Percentiles rank a stretch among this genome's conserved stretches.
phyloP scores from a whole-genome alignment of 2,113 vertebrate genomes.

The Hemichromis elongatus region DNA sequence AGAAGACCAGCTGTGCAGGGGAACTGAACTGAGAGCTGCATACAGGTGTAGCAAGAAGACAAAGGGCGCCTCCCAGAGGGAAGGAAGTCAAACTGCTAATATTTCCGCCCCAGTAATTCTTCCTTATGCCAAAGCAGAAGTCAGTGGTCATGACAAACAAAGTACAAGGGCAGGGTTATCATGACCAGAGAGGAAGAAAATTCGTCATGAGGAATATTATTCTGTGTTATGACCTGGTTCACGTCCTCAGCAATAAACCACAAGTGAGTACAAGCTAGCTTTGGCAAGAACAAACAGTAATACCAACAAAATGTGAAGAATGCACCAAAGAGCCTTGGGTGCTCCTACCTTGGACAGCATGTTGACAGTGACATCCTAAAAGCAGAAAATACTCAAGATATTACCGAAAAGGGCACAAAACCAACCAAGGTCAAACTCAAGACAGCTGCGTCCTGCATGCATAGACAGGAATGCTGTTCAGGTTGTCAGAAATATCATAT shows the following conservation, averaged over 20 bases:
- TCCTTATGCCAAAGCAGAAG: conserved; percentile 6
- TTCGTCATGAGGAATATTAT: conserved; percentile 20
- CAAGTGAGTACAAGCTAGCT: background rate
- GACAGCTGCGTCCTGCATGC: conserved; percentile 16
- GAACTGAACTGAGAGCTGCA: background rate
- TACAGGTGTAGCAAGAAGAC: conserved; percentile 50
- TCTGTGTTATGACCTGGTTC: conserved; percentile 22
- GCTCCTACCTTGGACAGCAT: conserved; percentile 36
- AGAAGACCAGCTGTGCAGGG: conserved; percentile 60
- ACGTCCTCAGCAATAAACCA: background rate
- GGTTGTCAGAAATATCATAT: background rate
- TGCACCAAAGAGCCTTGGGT: conserved; percentile 54
- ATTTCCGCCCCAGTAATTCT: background rate
- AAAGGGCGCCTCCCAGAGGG: conserved; percentile 58
- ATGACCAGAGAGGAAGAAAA: conserved; percentile 34
- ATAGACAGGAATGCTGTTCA: conserved; percentile 6
- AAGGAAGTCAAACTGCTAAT: background rate
- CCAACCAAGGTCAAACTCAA: conserved; percentile 1
- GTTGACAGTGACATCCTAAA: conserved; percentile 34
- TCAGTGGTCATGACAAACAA: background rate
- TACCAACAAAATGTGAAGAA: conserved; percentile 57
- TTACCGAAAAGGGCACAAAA: background rate
- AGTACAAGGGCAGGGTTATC: conserved; percentile 15
- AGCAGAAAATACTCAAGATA: conserved; percentile 7
- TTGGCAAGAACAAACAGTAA: conserved; percentile 27